Evolutionary conservation across 37 sponge, comb jelly and placozoan species (phyloP).

Genomic region (Cladorhizidae sp.): DNA sequence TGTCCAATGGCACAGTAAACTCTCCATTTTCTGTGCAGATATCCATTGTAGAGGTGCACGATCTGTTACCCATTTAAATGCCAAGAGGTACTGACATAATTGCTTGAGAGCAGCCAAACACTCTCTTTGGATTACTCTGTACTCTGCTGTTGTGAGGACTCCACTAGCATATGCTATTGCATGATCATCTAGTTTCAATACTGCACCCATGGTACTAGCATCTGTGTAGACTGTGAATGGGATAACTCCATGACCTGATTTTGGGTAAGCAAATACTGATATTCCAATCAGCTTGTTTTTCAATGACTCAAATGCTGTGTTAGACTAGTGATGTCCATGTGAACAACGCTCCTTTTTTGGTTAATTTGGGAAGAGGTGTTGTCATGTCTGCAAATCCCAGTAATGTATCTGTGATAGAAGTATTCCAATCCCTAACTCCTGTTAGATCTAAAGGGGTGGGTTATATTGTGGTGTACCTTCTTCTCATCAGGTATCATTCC

Average conservation of each 20-base stretch:
- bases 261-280: background rate
- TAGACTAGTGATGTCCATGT: constrained; percentile 1
- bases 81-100: constrained; percentile 37
- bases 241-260: background rate
- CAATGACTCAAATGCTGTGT: background rate
- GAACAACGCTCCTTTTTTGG: constrained; percentile 17
- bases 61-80: constrained; percentile 23
- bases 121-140: background rate
- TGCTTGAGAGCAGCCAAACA: background rate
- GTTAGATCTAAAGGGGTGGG: constrained; percentile 11
- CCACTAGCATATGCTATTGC: background rate
- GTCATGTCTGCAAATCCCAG: constrained; percentile 23
- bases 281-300: background rate
- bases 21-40: too few relatives aligned
- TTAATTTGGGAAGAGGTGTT: constrained; percentile 11
- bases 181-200: background rate
- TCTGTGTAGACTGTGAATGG: background rate
- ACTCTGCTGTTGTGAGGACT: constrained; percentile 13
- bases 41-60: constrained; percentile 38
- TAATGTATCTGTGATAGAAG: constrained; percentile 23
- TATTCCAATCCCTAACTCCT: constrained; percentile 25
- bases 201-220: background rate
- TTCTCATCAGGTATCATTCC: background rate
- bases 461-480: constrained; percentile 16
- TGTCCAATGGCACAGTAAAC: constrained; percentile 32